These are phyloP conservation scores for Baryphthengus martii DNA, from an alignment of 2,113 vertebrate genomes.

Conservation along the genomic window DNA sequence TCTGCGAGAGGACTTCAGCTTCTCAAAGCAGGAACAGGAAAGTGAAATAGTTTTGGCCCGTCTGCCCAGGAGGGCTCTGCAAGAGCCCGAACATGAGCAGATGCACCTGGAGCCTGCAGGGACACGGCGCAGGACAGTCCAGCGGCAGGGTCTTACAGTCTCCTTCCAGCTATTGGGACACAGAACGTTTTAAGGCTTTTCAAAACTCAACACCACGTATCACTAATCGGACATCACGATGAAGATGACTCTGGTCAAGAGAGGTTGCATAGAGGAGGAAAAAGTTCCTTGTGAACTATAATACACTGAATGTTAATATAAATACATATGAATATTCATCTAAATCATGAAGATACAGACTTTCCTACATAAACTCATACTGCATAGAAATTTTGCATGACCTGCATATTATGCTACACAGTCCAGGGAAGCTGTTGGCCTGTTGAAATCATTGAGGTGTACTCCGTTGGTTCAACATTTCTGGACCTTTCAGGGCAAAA, in stretches of 20 bases:
- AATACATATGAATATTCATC: background rate
- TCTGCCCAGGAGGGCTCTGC: background rate
- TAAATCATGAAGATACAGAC: background rate
- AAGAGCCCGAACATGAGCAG: background rate
- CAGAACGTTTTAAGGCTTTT: background rate
- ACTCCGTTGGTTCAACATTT: background rate
- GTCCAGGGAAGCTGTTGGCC: background rate
- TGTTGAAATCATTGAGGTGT: background rate
- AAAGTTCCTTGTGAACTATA: background rate
- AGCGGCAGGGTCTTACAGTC: rapidly evolving
- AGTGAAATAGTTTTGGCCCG: background rate
- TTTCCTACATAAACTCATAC: background rate
- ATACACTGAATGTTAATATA: background rate
- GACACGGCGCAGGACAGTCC: background rate
- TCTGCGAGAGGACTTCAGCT: background rate
- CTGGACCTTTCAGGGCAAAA: background rate
- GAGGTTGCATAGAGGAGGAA: background rate
- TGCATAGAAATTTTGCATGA: rapidly evolving
- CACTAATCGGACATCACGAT: background rate
- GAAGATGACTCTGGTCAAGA: background rate
- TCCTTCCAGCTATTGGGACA: background rate
- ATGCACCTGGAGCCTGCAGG: background rate
- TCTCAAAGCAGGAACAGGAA: background rate
- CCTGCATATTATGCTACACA: background rate
- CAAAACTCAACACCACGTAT: background rate